Evolutionary conservation across 37 sponge, comb jelly and placozoan species (phyloP), one percentile per base, ranked within the genome.

Genomic region (Chondrilla cf. caribensis): DNA sequence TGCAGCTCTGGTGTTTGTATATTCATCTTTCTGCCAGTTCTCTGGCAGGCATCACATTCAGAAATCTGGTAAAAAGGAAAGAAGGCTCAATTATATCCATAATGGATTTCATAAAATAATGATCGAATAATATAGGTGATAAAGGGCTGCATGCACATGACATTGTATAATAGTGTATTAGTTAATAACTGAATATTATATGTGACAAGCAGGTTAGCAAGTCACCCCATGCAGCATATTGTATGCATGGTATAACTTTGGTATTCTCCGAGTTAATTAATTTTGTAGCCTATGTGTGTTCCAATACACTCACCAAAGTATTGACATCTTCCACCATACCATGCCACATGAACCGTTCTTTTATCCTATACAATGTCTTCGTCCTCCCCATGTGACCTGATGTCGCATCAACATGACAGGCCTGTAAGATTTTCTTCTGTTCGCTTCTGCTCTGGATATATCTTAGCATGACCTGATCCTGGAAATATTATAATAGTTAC

Each of bases 381-480:
- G n/a, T 59, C 38, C 5, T 40, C 6, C 66, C 82, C 82, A 81
- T 33, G 67, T 81, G 82, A 15, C 82, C 82, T 22, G 82, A 22
- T 24, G 82, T 81, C 3, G 82, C 35, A 71, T 72, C 82, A 24
- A 71, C 82, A 59, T 81, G 82, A 71, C 82, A 81, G 29, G 38
- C 36, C 70, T 58, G 11, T 58, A 81, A 15, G 58, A 81, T 81
- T 33, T 32, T 29, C 66, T 81, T 6, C 38, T n/a, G 36, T 38
- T 81, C 82, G 6, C 6, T 29, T 21, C 43, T 78, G 19, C 31
- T 43, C 36, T 44, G 24, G 3, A 78, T 38, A 70, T 33, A 31
- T 29, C 39, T 35, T 29, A 70, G 38, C 71, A 11, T 47, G 51
- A 47, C 11, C 6, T 11, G 11, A 6, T 11, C 51, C 6, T 47